A percentile compares a stretch with the other conserved stretches of the same genome.
phyloP scores from a whole-genome alignment of 1,140 invertebrate species.

The Agrilus planipennis region DNA sequence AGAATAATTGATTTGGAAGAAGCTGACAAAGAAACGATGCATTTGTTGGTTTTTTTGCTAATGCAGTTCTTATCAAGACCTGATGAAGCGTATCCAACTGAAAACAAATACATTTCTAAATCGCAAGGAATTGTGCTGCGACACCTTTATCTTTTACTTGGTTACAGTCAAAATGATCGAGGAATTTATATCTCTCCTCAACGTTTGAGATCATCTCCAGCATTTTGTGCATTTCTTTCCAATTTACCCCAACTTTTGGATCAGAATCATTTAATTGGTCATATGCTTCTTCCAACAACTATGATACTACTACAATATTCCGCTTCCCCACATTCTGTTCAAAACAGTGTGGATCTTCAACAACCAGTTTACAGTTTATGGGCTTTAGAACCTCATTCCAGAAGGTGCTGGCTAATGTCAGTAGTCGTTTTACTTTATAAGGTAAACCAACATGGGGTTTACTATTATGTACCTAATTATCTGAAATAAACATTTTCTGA shows the following conservation, averaged over 20 bases:
- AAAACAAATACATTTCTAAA: slow-evolving; percentile 67
- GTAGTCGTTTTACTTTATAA: slow-evolving; percentile 94
- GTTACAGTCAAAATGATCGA: slow-evolving; percentile 86
- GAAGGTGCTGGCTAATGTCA: slow-evolving; percentile 86
- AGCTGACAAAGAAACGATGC: slow-evolving; percentile 89
- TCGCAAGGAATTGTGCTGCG: slow-evolving; percentile 80
- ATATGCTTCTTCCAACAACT: slow-evolving; percentile 71
- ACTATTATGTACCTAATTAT: not conserved
- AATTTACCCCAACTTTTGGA: slow-evolving; percentile 88
- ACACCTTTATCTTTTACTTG: slow-evolving; percentile 80
- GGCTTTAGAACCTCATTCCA: slow-evolving; percentile 70
- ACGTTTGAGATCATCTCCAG: slow-evolving; percentile 73
- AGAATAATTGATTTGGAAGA: slow-evolving; percentile 88
- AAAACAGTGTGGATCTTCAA: slow-evolving; percentile 38
- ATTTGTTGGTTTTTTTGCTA: slow-evolving; percentile 87
- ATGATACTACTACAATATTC: slow-evolving; percentile 80
- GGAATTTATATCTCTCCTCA: slow-evolving; percentile 82
- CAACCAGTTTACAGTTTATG: slow-evolving; percentile 72
- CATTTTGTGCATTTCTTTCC: slow-evolving; percentile 91
- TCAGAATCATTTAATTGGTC: slow-evolving; percentile 86
- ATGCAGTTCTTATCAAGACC: slow-evolving; percentile 85
- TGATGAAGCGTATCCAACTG: slow-evolving; percentile 68
- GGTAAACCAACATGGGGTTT: too few relatives aligned
- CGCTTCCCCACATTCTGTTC: slow-evolving; percentile 57
- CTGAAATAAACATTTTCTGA: slow-evolving; percentile 8